Evolutionary conservation across 2,113 vertebrate genomes (phyloP).

Genomic region (Electrona antarctica): DNA sequence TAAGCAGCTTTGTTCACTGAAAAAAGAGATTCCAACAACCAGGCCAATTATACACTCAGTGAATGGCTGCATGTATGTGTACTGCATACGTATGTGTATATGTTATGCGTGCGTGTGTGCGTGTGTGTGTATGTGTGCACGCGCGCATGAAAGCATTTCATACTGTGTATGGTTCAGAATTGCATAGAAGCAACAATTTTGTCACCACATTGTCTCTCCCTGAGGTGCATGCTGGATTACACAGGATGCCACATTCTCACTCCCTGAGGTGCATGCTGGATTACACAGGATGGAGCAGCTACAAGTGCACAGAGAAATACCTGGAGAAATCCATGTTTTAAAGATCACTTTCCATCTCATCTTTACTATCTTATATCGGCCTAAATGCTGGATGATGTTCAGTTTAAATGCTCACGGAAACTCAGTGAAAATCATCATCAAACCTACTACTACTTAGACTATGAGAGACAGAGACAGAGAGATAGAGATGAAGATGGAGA

Average conservation of each 20-base stretch:
- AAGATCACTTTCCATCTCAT: too few relatives aligned
- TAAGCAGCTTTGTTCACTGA: constrained; percentile 42
- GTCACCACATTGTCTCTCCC: too few relatives aligned
- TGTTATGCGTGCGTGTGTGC: neutral
- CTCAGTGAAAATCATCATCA: constrained; percentile 30
- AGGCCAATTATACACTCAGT: constrained; percentile 52
- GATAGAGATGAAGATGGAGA: too few relatives aligned
- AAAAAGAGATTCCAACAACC: constrained; percentile 35
- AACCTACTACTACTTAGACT: neutral
- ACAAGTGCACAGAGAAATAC: constrained; percentile 21
- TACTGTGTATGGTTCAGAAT: constrained; percentile 42
- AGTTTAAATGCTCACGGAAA: constrained; percentile 13
- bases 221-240: too few relatives aligned
- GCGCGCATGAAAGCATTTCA: constrained; percentile 20
- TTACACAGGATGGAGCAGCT: constrained; percentile 20
- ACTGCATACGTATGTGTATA: neutral
- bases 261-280: too few relatives aligned
- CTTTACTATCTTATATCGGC: too few relatives aligned
- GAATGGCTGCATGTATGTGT: constrained; percentile 11
- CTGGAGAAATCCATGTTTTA: too few relatives aligned
- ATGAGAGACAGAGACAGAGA: too few relatives aligned
- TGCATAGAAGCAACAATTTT: constrained; percentile 10
- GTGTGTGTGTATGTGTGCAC: neutral
- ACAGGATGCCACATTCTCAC: neutral
- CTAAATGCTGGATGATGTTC: constrained; percentile 30